A percentile compares a stretch with the other conserved stretches of the same genome.
Conservation (phyloP, 2,888 invertebrate species). For the Trichogramma evanescens region DNA sequence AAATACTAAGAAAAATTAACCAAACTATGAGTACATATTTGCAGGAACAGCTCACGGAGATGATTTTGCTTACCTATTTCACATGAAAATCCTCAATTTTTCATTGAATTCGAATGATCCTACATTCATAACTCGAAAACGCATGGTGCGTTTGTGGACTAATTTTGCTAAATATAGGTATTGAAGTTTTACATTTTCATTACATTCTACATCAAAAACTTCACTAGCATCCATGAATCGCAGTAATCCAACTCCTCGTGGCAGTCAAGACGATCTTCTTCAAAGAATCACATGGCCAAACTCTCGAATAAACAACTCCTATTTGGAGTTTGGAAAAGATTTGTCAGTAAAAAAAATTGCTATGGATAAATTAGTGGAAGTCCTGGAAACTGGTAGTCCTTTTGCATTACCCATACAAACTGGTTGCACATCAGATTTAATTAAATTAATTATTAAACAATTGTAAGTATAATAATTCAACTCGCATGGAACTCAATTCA, state of each 20-base stretch:
- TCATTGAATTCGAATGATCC: not conserved
- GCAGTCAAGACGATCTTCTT: not conserved
- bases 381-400: not conserved
- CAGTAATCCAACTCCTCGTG: conserved; percentile 12
- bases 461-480: not conserved
- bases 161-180: conserved; percentile 52
- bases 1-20: not conserved
- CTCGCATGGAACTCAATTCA: no score
- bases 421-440: conserved; percentile 1
- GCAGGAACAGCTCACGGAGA: conserved; percentile 57
- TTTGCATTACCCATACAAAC: conserved; percentile 1
- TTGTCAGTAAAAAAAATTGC: not conserved
- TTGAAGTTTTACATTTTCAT: not conserved
- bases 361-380: not conserved
- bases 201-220: not conserved
- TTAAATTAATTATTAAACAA: not conserved
- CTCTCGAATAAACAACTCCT: not conserved
- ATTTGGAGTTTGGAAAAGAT: conserved; percentile 6
- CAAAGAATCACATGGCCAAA: conserved; percentile 12
- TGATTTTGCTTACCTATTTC: conserved; percentile 56
- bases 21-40: not conserved
- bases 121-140: conserved; percentile 40
- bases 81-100: conserved; percentile 28
- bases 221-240: not conserved
- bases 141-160: conserved; percentile 55